Percentiles rank a stretch among this genome's conserved stretches.
phyloP scores from a whole-genome alignment of 2,113 vertebrate species.

The Embiotoca jacksoni region DNA sequence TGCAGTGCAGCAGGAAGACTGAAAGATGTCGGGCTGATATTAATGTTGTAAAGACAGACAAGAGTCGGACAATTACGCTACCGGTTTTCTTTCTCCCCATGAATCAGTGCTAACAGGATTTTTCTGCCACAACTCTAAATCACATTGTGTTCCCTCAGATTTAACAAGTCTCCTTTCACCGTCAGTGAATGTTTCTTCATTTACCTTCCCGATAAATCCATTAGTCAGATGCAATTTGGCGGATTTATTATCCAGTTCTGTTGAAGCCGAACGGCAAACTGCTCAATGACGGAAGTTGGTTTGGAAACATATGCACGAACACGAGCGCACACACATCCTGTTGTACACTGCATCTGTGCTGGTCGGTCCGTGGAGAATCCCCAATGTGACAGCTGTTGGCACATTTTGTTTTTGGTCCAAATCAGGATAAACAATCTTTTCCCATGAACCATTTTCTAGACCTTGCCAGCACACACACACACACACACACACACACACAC shows the following conservation, averaged over 20 bases:
- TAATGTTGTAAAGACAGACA: not conserved
- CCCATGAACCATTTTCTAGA: conserved; percentile 63
- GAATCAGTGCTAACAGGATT: conserved; percentile 26
- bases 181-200: conserved; percentile 36
- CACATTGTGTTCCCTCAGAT: conserved; percentile 16
- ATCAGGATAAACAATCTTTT: conserved; percentile 64
- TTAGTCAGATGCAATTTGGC: conserved; percentile 50
- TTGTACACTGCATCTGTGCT: conserved; percentile 57
- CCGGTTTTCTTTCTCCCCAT: not conserved
- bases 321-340: conserved; percentile 33
- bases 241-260: conserved; percentile 45
- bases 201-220: conserved; percentile 37
- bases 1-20: not conserved
- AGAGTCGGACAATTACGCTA: not conserved
- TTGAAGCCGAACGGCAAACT: conserved; percentile 37
- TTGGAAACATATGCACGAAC: conserved; percentile 24
- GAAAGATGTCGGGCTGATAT: not conserved
- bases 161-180: conserved; percentile 10
- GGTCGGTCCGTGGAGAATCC: conserved; percentile 49
- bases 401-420: conserved; percentile 49
- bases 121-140: not conserved
- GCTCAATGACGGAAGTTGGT: conserved; percentile 32
- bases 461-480: conserved; percentile 38
- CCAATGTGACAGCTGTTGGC: conserved; percentile 66
- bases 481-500: conserved; percentile 24